phyloP scores from a whole-genome alignment of 1,140 invertebrate species.

The fruit fly (Drosophila melanogaster) region DNA sequence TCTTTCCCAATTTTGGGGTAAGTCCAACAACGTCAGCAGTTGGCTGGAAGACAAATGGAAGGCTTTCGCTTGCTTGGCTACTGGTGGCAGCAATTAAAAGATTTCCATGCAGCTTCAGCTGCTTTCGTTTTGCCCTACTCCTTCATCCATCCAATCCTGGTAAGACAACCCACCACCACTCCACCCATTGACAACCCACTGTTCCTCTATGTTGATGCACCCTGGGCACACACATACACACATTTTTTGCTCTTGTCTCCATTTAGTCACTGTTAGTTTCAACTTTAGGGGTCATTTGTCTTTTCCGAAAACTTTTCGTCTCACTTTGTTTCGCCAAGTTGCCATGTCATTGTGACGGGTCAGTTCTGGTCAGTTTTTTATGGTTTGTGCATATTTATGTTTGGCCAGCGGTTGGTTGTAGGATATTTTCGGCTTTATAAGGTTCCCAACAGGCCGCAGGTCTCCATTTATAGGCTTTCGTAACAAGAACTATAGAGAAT shows the following conservation, averaged over 20 bases:
- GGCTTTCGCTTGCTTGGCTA: slow-evolving; percentile 59
- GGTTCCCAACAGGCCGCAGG: not conserved
- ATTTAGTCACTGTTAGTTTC: slow-evolving; percentile 82
- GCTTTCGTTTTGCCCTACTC: slow-evolving; percentile 43
- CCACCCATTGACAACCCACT: too few relatives aligned
- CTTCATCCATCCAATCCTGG: slow-evolving; percentile 29
- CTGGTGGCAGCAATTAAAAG: slow-evolving; percentile 75
- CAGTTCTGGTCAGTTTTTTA: slow-evolving; percentile 27
- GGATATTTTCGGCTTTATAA: slow-evolving; percentile 11
- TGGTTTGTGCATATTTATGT: slow-evolving; percentile 33
- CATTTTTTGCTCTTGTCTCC: slow-evolving; percentile 65
- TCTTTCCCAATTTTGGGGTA: slow-evolving; percentile 7
- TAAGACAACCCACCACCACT: too few relatives aligned
- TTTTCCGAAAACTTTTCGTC: slow-evolving; percentile 69
- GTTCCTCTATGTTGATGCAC: too few relatives aligned
- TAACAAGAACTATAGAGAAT: not conserved
- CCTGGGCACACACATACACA: slow-evolving; percentile 30
- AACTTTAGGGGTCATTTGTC: slow-evolving; percentile 79
- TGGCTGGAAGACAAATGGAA: slow-evolving; percentile 71
- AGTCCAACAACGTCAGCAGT: slow-evolving; percentile 48
- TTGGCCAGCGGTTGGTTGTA: not conserved
- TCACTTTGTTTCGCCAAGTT: slow-evolving; percentile 80
- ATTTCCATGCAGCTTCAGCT: slow-evolving; percentile 64
- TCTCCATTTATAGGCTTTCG: not conserved
- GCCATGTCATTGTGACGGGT: slow-evolving; percentile 63